phyloP scores from a whole-genome alignment of 35 echinoderm and acorn worm genomes.

The Nesometra sesokonis region DNA sequence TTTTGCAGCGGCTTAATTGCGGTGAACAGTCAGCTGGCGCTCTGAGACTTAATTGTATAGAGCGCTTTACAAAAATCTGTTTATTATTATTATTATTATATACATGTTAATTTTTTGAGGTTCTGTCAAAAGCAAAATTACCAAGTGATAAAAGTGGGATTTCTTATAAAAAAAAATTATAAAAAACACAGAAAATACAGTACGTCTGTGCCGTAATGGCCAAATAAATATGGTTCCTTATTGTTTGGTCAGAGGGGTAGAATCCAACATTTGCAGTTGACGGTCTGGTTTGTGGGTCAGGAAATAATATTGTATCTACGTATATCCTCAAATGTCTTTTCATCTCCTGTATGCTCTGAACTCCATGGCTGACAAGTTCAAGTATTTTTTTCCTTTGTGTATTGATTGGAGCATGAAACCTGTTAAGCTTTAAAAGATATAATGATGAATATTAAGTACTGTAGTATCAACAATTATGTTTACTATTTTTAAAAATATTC shows the following conservation, averaged over 20 bases:
- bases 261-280: not conserved
- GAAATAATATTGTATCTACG: constrained; percentile 11
- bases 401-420: constrained; percentile 14
- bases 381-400: not conserved
- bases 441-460: not conserved
- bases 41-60: too few relatives aligned
- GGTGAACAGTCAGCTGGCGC: too few relatives aligned
- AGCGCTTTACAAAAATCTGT: too few relatives aligned
- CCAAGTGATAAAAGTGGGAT: too few relatives aligned
- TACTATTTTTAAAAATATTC: too few relatives aligned
- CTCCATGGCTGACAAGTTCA: constrained; percentile 17
- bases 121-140: too few relatives aligned
- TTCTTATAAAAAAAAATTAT: too few relatives aligned
- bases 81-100: too few relatives aligned
- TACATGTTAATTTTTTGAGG: too few relatives aligned
- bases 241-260: not conserved
- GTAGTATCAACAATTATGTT: not conserved
- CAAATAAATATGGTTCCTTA: constrained; percentile 14
- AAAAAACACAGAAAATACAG: too few relatives aligned
- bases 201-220: too few relatives aligned
- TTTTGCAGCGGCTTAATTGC: too few relatives aligned
- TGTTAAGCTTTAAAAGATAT: not conserved
- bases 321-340: constrained; percentile 8
- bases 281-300: not conserved
- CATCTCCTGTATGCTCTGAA: not conserved